These are phyloP conservation scores for Scleropages formosus DNA, from an alignment of 2,797 vertebrate species.

Conservation along the genomic window DNA sequence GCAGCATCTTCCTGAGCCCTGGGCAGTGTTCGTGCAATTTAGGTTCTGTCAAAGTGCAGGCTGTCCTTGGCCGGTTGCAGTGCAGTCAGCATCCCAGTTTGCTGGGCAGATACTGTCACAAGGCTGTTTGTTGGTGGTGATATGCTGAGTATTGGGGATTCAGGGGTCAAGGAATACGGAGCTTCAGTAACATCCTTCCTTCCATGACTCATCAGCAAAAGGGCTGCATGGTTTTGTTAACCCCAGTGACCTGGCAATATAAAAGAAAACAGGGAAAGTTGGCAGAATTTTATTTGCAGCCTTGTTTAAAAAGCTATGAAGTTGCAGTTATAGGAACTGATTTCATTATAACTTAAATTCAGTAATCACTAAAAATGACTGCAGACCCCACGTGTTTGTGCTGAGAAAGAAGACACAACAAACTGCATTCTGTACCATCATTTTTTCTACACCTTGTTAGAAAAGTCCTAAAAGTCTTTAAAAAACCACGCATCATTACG, in stretches of 20 bases:
- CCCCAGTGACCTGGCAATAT: conserved; percentile 71
- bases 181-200: conserved; percentile 86
- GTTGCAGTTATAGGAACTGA: too few species aligned
- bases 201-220: conserved; percentile 81
- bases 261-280: conserved; percentile 35
- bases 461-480: too few species aligned
- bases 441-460: too few species aligned
- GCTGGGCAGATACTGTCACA: conserved; percentile 56
- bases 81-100: conserved; percentile 66
- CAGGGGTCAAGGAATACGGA: neutral
- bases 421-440: too few species aligned
- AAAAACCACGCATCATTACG: too few species aligned
- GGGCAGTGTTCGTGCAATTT: neutral
- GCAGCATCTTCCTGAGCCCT: neutral
- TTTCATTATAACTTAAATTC: too few species aligned
- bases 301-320: neutral
- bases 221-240: conserved; percentile 62
- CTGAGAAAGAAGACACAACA: too few species aligned
- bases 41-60: neutral
- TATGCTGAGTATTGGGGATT: conserved; percentile 38
- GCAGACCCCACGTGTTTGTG: too few species aligned
- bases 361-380: too few species aligned
- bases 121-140: conserved; percentile 47
- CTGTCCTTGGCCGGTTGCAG: conserved; percentile 46
- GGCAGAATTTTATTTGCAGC: neutral